Conservation (phyloP, 2,113 vertebrate species). For the Oreochromis niloticus region DNA sequence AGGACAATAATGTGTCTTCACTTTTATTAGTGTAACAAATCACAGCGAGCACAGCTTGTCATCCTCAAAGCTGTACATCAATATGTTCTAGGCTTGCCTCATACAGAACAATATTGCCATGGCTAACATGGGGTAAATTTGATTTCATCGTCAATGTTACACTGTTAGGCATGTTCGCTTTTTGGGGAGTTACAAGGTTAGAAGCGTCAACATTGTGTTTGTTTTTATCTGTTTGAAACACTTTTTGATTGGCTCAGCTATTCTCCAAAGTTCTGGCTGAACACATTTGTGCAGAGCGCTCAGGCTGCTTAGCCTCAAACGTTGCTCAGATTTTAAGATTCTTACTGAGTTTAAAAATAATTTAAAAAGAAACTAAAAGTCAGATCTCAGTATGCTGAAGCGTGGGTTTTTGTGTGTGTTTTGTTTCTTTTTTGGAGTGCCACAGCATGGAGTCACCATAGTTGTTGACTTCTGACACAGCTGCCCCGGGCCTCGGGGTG, state of each 20-base stretch:
- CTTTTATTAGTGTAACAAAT: slow-evolving; percentile 73
- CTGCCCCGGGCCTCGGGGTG: slow-evolving; percentile 61
- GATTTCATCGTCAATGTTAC: slow-evolving; percentile 55
- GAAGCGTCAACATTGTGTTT: slow-evolving; percentile 40
- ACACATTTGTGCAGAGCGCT: neutral
- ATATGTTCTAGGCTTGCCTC: slow-evolving; percentile 48
- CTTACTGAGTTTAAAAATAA: neutral
- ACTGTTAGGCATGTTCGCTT: slow-evolving; percentile 35
- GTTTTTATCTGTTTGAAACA: neutral
- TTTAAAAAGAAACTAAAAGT: neutral
- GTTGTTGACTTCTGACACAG: slow-evolving; percentile 71
- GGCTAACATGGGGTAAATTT: slow-evolving; percentile 58
- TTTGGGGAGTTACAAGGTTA: slow-evolving; percentile 46
- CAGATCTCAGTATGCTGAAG: neutral
- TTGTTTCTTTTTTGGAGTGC: neutral
- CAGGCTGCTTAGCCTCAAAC: neutral
- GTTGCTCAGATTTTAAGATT: neutral
- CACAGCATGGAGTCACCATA: slow-evolving; percentile 51
- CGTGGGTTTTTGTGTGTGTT: neutral
- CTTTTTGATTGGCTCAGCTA: neutral
- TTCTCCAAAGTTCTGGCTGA: neutral
- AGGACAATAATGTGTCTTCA: slow-evolving; percentile 59
- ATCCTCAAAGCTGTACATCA: slow-evolving; percentile 62
- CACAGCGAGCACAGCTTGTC: slow-evolving; percentile 64
- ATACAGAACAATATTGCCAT: slow-evolving; percentile 55